A percentile compares a stretch with the other conserved stretches of the same genome.
phyloP scores from a whole-genome alignment of 2,888 invertebrate genomes.

The Volucella inanis region DNA sequence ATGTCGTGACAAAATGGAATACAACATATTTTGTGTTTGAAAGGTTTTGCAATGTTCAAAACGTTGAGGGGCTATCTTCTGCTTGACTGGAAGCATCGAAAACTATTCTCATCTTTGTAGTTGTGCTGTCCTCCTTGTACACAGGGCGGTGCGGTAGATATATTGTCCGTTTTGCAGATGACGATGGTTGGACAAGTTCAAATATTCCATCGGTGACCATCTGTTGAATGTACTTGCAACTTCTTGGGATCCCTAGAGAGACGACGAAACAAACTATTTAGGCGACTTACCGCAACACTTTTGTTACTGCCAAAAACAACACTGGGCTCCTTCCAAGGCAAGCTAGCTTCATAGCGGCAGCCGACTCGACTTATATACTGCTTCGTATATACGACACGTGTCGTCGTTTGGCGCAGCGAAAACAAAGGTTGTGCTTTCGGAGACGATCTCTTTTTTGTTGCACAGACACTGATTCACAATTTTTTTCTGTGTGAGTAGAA shows the following conservation, averaged over 20 bases:
- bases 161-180: constrained; percentile 14
- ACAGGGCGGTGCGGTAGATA: constrained; percentile 22
- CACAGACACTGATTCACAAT: constrained; percentile 32
- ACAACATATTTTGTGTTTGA: constrained; percentile 3
- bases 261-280: constrained; percentile 21
- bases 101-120: constrained; percentile 30
- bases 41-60: too few species aligned
- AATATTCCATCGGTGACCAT: constrained; percentile 27
- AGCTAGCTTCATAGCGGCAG: constrained; percentile 7
- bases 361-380: constrained; percentile 24
- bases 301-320: constrained; percentile 9
- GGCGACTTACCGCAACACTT: constrained; percentile 9
- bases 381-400: constrained; percentile 16
- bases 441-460: constrained; percentile 27
- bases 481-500: constrained; percentile 1
- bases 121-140: constrained; percentile 12
- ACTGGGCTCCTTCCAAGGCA: constrained; percentile 18
- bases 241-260: constrained; percentile 28
- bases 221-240: constrained; percentile 18
- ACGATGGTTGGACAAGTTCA: constrained; percentile 23
- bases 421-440: constrained; percentile 29
- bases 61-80: too few species aligned
- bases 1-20: background rate
- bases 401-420: constrained; percentile 32
- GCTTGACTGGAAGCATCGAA: constrained; percentile 46